phyloP scores from a whole-genome alignment of 2,113 vertebrate genomes.

The Odontesthes bonariensis region DNA sequence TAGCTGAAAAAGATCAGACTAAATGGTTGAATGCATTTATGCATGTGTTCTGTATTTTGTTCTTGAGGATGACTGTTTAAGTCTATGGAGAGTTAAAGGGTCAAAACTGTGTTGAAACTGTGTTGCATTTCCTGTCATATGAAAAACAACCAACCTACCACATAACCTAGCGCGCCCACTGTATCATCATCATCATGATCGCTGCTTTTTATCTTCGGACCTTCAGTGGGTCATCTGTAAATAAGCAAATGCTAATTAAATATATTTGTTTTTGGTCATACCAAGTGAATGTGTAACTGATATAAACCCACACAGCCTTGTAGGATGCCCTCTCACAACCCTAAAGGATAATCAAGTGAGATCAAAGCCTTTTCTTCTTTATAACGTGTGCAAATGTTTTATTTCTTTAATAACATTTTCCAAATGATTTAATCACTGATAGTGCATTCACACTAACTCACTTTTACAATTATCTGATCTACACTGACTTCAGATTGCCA shows the following conservation, averaged over 20 bases:
- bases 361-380: constrained; percentile 8
- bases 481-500: constrained; percentile 60
- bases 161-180: fast-evolving
- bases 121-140: too few relatives aligned
- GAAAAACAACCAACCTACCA: neutral
- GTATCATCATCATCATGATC: neutral
- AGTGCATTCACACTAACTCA: constrained; percentile 59
- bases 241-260: neutral
- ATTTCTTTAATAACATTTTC: constrained; percentile 36
- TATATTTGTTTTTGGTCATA: neutral
- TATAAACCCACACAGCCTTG: neutral
- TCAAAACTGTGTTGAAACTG: neutral
- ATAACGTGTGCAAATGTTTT: constrained; percentile 5
- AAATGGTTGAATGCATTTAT: constrained; percentile 4
- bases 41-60: neutral
- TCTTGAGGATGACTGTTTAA: neutral
- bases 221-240: neutral
- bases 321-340: neutral
- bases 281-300: neutral
- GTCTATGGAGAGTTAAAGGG: neutral
- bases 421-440: constrained; percentile 55
- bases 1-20: neutral
- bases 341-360: neutral
- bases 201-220: neutral
- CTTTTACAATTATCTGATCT: constrained; percentile 66